Conservation (phyloP, 2,113 vertebrate genomes). For the Neolamprologus variostigma region DNA sequence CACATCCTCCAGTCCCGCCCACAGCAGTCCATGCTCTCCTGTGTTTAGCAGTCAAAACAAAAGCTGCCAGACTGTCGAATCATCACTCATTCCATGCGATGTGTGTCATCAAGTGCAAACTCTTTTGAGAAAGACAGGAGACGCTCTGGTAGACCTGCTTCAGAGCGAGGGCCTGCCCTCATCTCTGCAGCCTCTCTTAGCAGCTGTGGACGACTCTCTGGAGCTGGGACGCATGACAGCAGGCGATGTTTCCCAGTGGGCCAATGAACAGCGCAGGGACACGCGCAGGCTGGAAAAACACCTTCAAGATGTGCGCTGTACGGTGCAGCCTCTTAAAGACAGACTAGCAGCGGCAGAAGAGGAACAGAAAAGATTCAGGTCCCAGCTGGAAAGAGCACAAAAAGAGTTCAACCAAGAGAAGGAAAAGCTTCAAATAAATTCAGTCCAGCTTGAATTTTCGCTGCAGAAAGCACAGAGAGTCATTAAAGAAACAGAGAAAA, state of each 20-base stretch:
- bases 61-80: conserved; percentile 66
- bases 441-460: conserved; percentile 59
- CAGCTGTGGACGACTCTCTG: conserved; percentile 59
- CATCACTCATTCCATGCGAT: conserved; percentile 69
- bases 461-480: conserved; percentile 53
- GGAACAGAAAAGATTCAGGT: conserved; percentile 60
- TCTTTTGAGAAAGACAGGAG: conserved; percentile 70
- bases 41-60: conserved; percentile 26
- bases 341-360: conserved; percentile 59
- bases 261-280: conserved; percentile 79
- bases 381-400: conserved; percentile 52
- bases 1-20: background rate
- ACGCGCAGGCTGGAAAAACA: conserved; percentile 76
- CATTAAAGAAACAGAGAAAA: conserved; percentile 43
- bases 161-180: conserved; percentile 83
- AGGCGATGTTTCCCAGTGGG: conserved; percentile 78
- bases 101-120: conserved; percentile 71
- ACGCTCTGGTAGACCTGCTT: conserved; percentile 73
- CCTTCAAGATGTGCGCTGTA: conserved; percentile 72
- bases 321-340: conserved; percentile 69
- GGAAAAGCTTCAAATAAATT: conserved; percentile 47
- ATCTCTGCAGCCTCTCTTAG: conserved; percentile 73
- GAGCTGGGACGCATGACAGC: conserved; percentile 69
- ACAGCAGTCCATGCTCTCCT: background rate
- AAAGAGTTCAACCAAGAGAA: conserved; percentile 58